Evolutionary conservation across 1,140 invertebrate genomes (phyloP).

Genomic region (Trachymyrmex cornetzi): DNA sequence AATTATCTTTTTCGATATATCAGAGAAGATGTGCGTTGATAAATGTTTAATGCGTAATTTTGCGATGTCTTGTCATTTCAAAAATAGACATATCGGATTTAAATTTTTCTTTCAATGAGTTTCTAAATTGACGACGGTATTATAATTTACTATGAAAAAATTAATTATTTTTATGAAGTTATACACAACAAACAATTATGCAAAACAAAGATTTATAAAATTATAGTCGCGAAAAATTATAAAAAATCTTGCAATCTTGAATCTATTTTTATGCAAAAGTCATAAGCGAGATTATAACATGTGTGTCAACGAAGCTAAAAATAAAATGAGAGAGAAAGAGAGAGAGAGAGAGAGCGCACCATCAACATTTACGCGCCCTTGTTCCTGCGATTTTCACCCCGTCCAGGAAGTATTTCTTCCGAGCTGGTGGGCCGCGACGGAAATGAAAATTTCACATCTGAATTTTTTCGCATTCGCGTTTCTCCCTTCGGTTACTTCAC

Average conservation of each 20-base stretch:
- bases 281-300: neutral
- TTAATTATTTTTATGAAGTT: conserved; percentile 6
- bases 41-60: neutral
- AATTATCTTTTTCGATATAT: neutral
- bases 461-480: conserved; percentile 84
- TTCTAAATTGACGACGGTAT: neutral
- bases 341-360: neutral
- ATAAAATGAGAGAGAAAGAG: neutral
- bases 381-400: conserved; percentile 70
- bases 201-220: neutral
- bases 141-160: neutral
- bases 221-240: neutral
- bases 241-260: neutral
- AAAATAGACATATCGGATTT: neutral
- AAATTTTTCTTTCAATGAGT: neutral
- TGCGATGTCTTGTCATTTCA: neutral
- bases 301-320: conserved; percentile 4
- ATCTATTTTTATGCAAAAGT: conserved; percentile 16
- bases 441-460: conserved; percentile 86
- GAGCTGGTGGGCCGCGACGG: conserved; percentile 83
- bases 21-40: neutral
- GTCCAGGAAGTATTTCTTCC: conserved; percentile 86
- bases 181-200: neutral
- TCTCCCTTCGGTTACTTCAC: conserved; percentile 59
- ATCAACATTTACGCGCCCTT: conserved; percentile 51